Conservation (phyloP, 92 coral and sea anemone species). For the Nematostella vectensis region DNA sequence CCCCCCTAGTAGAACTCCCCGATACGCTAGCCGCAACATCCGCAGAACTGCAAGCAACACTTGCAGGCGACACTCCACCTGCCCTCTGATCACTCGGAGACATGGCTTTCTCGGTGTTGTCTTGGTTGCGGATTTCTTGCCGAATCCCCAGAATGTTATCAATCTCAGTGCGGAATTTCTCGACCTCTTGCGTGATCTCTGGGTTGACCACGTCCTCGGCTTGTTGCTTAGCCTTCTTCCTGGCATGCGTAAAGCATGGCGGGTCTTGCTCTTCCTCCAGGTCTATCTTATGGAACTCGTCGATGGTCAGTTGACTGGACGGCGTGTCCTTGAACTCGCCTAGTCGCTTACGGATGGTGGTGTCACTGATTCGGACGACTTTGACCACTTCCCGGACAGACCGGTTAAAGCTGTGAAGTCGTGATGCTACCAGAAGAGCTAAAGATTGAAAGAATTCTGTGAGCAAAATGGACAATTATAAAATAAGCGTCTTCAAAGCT, state of each 20-base stretch:
- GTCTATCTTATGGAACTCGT: slow-evolving; percentile 90
- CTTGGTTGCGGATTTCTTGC: no score
- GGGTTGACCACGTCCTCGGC: slow-evolving; percentile 73
- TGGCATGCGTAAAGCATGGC: slow-evolving; percentile 82
- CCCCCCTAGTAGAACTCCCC: no score
- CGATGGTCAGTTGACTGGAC: slow-evolving; percentile 90
- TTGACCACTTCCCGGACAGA: slow-evolving; percentile 82
- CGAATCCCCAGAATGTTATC: slow-evolving; percentile 61
- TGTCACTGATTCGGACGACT: slow-evolving; percentile 89
- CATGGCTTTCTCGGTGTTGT: no score
- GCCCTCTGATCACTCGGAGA: no score
- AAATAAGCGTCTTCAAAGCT: no score
- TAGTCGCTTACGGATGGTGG: slow-evolving; percentile 86
- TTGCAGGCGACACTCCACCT: no score
- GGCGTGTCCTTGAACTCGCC: slow-evolving; percentile 93
- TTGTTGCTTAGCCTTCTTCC: slow-evolving; percentile 83
- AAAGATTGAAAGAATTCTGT: neutral
- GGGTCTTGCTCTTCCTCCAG: slow-evolving; percentile 98
- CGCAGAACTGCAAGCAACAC: no score
- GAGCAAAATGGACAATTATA: no score
- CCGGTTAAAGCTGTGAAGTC: slow-evolving; percentile 85
- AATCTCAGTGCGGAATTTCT: slow-evolving; percentile 55
- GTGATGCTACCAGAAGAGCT: slow-evolving; percentile 90
- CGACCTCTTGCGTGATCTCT: slow-evolving; percentile 70
- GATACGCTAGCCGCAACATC: no score